Percentiles rank a stretch among this genome's conserved stretches.
Evolutionary conservation across 1,140 invertebrate species (phyloP).

Genomic region (Eciton burchellii): DNA sequence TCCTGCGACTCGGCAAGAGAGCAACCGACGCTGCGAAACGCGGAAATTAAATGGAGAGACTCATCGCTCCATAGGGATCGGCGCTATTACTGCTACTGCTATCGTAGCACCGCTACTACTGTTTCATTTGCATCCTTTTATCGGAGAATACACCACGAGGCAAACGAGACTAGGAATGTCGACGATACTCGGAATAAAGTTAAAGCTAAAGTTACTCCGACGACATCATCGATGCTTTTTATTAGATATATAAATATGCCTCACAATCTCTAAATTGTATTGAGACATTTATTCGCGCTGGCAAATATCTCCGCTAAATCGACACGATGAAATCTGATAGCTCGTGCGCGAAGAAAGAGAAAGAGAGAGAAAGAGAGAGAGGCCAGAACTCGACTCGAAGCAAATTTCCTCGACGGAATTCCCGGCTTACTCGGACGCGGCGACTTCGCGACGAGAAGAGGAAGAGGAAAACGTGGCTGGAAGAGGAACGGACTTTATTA

Average conservation of each 20-base stretch:
- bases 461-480: neutral
- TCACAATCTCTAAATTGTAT: neutral
- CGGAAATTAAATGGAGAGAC: conserved; percentile 30
- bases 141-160: conserved; percentile 19
- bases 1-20: neutral
- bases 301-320: neutral
- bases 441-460: neutral
- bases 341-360: neutral
- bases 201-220: too few species aligned
- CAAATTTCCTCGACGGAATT: conserved; percentile 2
- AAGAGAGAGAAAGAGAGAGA: too few species aligned
- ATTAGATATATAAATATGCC: neutral
- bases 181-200: neutral
- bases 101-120: too few species aligned
- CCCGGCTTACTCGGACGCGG: neutral
- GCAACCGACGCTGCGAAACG: conserved; percentile 6
- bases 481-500: conserved; percentile 42
- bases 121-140: neutral
- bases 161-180: neutral
- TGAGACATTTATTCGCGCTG: neutral
- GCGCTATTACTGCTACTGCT: neutral
- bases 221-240: neutral
- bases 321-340: neutral
- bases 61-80: conserved; percentile 13
- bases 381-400: neutral